phyloP scores from a whole-genome alignment of 2,888 invertebrate genomes.

The Lycaena phlaeas region DNA sequence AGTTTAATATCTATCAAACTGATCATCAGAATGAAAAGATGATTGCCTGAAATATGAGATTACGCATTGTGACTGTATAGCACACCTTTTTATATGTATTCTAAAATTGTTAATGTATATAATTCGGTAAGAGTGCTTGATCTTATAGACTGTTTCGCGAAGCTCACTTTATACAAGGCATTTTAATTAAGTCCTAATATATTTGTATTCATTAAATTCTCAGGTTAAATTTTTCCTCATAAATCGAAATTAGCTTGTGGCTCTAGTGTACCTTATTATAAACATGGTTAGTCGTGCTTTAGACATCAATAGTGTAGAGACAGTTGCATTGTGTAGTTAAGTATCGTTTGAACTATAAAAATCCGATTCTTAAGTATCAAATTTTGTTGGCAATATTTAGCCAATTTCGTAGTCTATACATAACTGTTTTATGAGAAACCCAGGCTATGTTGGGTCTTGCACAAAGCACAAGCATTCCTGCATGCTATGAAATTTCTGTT shows the following conservation, averaged over 20 bases:
- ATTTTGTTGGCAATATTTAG: background rate
- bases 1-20: too few relatives aligned
- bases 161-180: conserved; percentile 70
- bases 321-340: conserved; percentile 15
- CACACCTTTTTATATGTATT: conserved; percentile 25
- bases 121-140: conserved; percentile 55
- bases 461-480: too few relatives aligned
- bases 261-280: conserved; percentile 47
- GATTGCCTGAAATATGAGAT: too few relatives aligned
- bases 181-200: conserved; percentile 64
- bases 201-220: conserved; percentile 57
- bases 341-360: background rate
- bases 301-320: conserved; percentile 30
- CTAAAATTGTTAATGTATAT: conserved; percentile 55
- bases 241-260: conserved; percentile 56
- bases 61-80: background rate
- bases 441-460: too few relatives aligned
- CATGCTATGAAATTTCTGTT: too few relatives aligned
- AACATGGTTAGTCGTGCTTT: conserved; percentile 41
- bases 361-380: too few relatives aligned
- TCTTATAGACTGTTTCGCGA: conserved; percentile 55
- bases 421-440: too few relatives aligned
- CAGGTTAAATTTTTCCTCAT: conserved; percentile 36
- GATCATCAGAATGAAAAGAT: too few relatives aligned
- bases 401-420: too few relatives aligned